Conservation (phyloP, 2,888 invertebrate genomes). For the Pachymerium ferrugineum region DNA sequence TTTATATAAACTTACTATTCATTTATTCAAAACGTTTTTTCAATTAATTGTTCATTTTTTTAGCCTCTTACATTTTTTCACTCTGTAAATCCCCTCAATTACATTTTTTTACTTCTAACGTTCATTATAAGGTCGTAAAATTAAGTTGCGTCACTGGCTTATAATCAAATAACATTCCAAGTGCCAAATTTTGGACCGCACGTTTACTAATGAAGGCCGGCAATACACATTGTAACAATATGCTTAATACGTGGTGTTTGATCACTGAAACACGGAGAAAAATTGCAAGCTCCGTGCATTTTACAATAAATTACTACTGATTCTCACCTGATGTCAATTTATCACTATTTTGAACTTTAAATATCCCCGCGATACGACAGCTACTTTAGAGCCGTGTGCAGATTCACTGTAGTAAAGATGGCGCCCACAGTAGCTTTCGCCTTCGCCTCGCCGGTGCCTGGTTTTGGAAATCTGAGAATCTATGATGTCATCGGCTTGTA, state of each 20-base stretch:
- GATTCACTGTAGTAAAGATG: not conserved
- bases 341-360: slow-evolving; percentile 32
- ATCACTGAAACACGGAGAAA: not conserved
- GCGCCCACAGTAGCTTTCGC: not conserved
- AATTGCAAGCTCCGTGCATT: not conserved
- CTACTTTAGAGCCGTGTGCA: slow-evolving; percentile 35
- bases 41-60: no score
- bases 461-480: not conserved
- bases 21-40: no score
- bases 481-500: not conserved
- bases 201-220: not conserved
- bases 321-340: slow-evolving; percentile 16
- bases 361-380: slow-evolving; percentile 34
- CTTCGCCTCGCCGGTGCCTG: not conserved
- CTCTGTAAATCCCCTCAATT: no score
- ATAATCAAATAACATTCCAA: not conserved
- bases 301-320: not conserved
- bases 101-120: not conserved
- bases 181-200: not conserved
- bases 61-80: no score
- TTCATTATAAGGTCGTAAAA: not conserved
- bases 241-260: not conserved
- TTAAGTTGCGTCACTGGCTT: not conserved
- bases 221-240: not conserved
- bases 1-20: no score